phyloP scores from a whole-genome alignment of 1,140 invertebrate genomes.

The Leptinotarsa undecemlineata region DNA sequence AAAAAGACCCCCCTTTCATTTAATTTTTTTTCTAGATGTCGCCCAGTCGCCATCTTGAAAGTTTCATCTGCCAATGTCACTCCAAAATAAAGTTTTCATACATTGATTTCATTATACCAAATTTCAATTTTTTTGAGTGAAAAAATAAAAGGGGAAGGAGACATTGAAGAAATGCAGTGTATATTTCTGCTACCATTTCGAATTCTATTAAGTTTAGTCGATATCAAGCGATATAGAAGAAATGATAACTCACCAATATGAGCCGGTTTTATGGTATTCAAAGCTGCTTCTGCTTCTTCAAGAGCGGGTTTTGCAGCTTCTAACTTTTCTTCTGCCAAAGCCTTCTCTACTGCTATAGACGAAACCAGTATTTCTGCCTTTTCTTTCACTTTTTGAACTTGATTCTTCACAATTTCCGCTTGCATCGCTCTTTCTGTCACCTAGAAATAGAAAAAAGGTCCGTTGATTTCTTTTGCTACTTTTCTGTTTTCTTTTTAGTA shows the following conservation, averaged over 20 bases:
- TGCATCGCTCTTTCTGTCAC: slow-evolving; percentile 91
- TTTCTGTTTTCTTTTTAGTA: too few relatives aligned
- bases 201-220: too few relatives aligned
- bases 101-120: too few relatives aligned
- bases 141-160: too few relatives aligned
- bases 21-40: background rate
- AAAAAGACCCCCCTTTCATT: background rate
- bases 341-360: slow-evolving; percentile 90
- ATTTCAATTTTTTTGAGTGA: too few relatives aligned
- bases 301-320: slow-evolving; percentile 89
- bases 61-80: too few relatives aligned
- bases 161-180: too few relatives aligned
- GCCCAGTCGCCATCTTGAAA: too few relatives aligned
- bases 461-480: too few relatives aligned
- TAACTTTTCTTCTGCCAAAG: slow-evolving; percentile 85
- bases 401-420: slow-evolving; percentile 93
- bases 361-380: slow-evolving; percentile 90
- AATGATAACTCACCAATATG: slow-evolving; percentile 72
- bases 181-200: too few relatives aligned
- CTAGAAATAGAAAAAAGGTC: slow-evolving; percentile 51
- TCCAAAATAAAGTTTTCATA: too few relatives aligned
- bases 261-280: slow-evolving; percentile 95
- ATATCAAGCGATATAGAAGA: background rate
- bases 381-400: slow-evolving; percentile 93
- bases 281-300: slow-evolving; percentile 90